Evolutionary conservation across 2,797 vertebrate species (phyloP).

Genomic region (Pseudochirops corinnae): DNA sequence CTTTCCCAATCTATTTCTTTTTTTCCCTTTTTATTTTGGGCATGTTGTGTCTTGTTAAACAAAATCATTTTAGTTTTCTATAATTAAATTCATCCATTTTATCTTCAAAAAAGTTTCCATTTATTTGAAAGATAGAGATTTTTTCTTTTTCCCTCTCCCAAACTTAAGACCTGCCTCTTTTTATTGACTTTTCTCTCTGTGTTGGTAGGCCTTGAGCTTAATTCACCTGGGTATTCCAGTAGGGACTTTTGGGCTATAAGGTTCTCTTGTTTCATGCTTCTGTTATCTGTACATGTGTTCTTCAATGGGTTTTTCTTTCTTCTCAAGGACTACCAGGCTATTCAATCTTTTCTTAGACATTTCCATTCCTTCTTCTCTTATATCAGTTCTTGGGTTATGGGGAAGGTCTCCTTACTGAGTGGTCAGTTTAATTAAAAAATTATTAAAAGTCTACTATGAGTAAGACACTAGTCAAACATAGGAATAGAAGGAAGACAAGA

Average conservation of each 20-base stretch:
- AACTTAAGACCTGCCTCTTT: neutral
- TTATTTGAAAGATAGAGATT: neutral
- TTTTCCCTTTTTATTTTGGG: neutral
- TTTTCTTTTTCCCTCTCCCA: neutral
- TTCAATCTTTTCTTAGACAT: neutral
- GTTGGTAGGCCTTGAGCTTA: neutral
- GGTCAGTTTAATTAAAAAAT: neutral
- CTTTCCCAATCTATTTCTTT: neutral
- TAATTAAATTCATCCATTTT: neutral
- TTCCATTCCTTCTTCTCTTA: neutral
- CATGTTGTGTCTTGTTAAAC: neutral
- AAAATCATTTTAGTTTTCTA: neutral
- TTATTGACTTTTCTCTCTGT: neutral
- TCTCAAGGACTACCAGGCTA: neutral
- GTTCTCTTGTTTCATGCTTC: neutral
- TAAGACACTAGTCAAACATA: neutral
- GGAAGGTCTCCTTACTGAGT: neutral
- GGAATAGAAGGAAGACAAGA: neutral
- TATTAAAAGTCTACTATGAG: neutral
- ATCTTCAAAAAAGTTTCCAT: neutral
- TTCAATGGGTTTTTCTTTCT: neutral
- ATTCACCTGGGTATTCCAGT: neutral
- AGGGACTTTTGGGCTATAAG: neutral
- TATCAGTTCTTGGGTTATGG: neutral
- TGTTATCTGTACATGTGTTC: neutral